Evolutionary conservation across 2,888 invertebrate species (phyloP).

Genomic region (Andrena trimmerana): DNA sequence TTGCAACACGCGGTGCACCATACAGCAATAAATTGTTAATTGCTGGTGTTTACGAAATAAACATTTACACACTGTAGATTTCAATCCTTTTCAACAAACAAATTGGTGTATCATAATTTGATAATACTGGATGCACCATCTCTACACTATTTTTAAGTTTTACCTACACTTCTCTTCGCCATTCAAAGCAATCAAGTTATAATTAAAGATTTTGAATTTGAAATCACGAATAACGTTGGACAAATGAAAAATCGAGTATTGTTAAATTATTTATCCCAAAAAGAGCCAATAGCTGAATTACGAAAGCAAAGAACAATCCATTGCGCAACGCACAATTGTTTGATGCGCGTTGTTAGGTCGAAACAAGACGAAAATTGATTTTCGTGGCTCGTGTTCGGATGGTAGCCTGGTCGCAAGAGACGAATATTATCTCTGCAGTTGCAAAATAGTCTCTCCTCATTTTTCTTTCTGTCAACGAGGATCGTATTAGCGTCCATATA

Average conservation of each 20-base stretch:
- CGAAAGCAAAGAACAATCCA: background rate
- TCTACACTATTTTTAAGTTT: background rate
- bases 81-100: background rate
- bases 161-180: no score
- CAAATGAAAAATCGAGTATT: background rate
- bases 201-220: background rate
- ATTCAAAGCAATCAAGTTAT: no score
- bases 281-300: no score
- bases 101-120: background rate
- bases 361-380: slow-evolving; percentile 40
- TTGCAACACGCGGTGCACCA: slow-evolving; percentile 5
- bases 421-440: slow-evolving; percentile 39
- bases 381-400: slow-evolving; percentile 11
- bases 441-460: slow-evolving; percentile 35
- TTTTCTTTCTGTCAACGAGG: slow-evolving; percentile 29
- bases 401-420: slow-evolving; percentile 20
- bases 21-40: slow-evolving; percentile 1
- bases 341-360: background rate
- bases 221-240: background rate
- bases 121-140: background rate
- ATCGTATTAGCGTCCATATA: slow-evolving; percentile 58
- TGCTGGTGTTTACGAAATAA: background rate
- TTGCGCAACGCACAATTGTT: slow-evolving; percentile 8
- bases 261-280: background rate
- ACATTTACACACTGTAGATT: background rate